phyloP scores from a whole-genome alignment of 2,888 invertebrate species.

The Tanytarsus gracilentus region DNA sequence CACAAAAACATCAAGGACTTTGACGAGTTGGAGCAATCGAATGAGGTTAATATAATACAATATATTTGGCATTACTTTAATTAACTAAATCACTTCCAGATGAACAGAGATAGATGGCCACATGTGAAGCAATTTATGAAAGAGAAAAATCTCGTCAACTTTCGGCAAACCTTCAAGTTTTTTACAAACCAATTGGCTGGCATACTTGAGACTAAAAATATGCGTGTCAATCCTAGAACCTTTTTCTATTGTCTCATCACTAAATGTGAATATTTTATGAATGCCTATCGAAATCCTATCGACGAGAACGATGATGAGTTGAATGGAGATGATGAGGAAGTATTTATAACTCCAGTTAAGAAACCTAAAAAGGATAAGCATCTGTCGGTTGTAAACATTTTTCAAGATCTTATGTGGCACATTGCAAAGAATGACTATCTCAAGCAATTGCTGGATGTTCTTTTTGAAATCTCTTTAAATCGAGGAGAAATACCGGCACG shows the following conservation, averaged over 20 bases:
- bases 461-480: constrained; percentile 1
- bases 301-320: not conserved
- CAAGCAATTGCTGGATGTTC: constrained; percentile 6
- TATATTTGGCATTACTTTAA: too few species aligned
- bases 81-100: too few species aligned
- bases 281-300: not conserved
- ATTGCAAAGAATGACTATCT: constrained; percentile 19
- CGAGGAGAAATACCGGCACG: not conserved
- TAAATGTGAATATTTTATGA: constrained; percentile 5
- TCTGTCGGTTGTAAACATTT: constrained; percentile 1
- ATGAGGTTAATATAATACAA: too few species aligned
- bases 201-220: not conserved
- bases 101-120: not conserved
- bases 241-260: constrained; percentile 11
- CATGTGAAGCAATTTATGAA: not conserved
- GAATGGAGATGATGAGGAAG: not conserved
- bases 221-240: constrained; percentile 2
- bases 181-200: not conserved
- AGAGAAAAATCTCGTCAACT: not conserved
- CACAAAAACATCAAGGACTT: constrained; percentile 2
- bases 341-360: not conserved
- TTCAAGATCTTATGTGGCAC: constrained; percentile 14
- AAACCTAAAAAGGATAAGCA: not conserved
- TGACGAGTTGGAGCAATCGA: not conserved
- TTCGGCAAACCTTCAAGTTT: not conserved